A percentile compares a stretch with the other conserved stretches of the same genome.
These are phyloP conservation scores for Spermophilus dauricus DNA, from an alignment of 2,113 vertebrate genomes.

Conservation along the genomic window DNA sequence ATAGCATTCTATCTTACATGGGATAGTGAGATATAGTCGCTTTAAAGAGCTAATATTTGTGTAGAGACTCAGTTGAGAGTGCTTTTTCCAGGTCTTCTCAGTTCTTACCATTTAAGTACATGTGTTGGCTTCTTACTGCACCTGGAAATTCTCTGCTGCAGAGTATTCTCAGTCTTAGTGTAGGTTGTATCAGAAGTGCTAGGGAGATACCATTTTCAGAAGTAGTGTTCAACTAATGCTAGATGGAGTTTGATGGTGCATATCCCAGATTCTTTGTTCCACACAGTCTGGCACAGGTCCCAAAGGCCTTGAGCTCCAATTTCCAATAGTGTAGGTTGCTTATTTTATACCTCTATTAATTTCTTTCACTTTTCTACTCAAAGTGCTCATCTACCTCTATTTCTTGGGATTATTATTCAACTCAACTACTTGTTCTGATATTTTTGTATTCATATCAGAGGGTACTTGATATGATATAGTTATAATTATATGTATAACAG, in stretches of 20 bases:
- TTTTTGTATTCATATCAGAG: neutral
- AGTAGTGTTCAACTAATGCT: neutral
- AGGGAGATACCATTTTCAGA: neutral
- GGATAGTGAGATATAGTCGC: neutral
- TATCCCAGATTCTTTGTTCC: neutral
- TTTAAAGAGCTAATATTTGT: neutral
- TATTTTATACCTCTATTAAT: neutral
- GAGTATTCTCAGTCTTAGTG: neutral
- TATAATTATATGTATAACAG: too few relatives aligned
- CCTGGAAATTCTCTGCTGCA: neutral
- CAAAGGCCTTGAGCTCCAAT: too few relatives aligned
- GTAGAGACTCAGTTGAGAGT: neutral
- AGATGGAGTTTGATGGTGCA: neutral
- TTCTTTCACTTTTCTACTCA: neutral
- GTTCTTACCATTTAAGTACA: neutral
- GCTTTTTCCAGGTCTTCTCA: rapidly evolving
- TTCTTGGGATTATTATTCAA: neutral
- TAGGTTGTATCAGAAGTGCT: neutral
- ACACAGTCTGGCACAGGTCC: neutral
- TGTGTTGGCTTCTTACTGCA: neutral
- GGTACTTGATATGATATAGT: neutral
- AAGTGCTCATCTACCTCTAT: neutral
- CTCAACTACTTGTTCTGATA: neutral
- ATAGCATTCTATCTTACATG: neutral
- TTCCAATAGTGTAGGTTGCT: neutral